phyloP scores from a whole-genome alignment of 2,113 vertebrate genomes.

The Echinops telfairi region DNA sequence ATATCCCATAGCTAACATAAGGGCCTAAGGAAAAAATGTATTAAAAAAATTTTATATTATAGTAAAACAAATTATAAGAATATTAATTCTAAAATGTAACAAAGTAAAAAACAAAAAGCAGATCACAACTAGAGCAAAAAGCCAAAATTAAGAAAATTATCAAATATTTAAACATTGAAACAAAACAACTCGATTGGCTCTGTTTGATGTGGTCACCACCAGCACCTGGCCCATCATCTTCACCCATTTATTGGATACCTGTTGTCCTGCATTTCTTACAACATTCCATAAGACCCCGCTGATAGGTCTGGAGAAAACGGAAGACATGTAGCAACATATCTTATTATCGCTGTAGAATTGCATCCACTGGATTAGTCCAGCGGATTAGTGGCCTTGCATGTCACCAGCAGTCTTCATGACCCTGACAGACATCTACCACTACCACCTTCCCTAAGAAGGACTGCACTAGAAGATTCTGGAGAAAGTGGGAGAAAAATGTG shows the following conservation, averaged over 20 bases:
- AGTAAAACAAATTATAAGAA: constrained; percentile 50
- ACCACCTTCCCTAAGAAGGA: too few relatives aligned
- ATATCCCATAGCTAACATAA: constrained; percentile 96
- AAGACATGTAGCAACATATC: not conserved
- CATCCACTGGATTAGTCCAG: too few relatives aligned
- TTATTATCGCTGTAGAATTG: too few relatives aligned
- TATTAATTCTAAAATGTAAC: not conserved
- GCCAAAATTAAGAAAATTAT: constrained; percentile 41
- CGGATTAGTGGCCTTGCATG: too few relatives aligned
- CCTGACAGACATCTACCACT: too few relatives aligned
- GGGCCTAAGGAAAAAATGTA: constrained; percentile 88
- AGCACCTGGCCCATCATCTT: not conserved
- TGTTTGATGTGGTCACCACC: not conserved
- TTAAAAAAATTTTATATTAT: constrained; percentile 3
- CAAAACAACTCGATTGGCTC: not conserved
- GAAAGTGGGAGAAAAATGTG: too few relatives aligned
- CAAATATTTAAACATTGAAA: not conserved
- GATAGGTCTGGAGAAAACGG: not conserved
- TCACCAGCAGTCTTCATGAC: too few relatives aligned
- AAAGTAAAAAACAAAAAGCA: not conserved
- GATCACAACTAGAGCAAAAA: constrained; percentile 42
- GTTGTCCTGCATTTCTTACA: not conserved
- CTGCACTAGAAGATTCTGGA: too few relatives aligned
- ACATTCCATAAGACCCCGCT: not conserved
- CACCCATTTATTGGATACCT: not conserved